Evolutionary conservation across 2,888 invertebrate genomes (phyloP), one percentile per base, ranked within the genome.

Genomic region (Eupithecia insigniata): DNA sequence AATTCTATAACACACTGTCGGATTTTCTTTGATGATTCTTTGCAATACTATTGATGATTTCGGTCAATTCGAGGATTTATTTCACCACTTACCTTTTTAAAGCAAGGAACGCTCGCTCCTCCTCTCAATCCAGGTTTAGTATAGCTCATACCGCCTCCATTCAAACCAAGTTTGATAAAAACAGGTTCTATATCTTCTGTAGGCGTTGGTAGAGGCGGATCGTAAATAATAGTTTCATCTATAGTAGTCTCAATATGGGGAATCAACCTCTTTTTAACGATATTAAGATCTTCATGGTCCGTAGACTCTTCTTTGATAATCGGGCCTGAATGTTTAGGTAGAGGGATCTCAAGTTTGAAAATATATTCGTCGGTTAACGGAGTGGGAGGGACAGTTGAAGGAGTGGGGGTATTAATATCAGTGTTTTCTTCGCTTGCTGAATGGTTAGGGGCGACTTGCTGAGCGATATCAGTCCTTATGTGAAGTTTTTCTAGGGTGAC

Each of bases 361-460:
- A 94, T 78, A 69, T 94, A 94, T 84, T 93, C 93, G 61, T 94
- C 93, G 1, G 89, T 90, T 58, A 93, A 68, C 18, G 94, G 94
- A 2, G 93, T 92, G 0, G 91, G 90, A 2, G 92, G 92, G 0
- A 85, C 78, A 0, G 85, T 86, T 1, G 88, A 81, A 0, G 92
- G 91, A 0, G 88, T 89, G 0, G 88, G 88, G 7, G 88, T 89
- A 3, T 82, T 74, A 22, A 85, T 87, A 2, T 84, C 80, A n/a
- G 81, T 85, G 6, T 83, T 82, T 30, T 82, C 81, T 6, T 82
- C 80, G 51, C 79, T 83, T 14, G 84, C 43, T 12, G 84, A 36
- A 70, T 84, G 81, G 8, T 67, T 71, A n/a, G 70, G 0, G 1
- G 36, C 32, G 0, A 66, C 30, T 66, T 81, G 70, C 18, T 78